These are phyloP conservation scores for Leptodactylus fuscus DNA, from an alignment of 2,113 vertebrate species.

Conservation along the genomic window DNA sequence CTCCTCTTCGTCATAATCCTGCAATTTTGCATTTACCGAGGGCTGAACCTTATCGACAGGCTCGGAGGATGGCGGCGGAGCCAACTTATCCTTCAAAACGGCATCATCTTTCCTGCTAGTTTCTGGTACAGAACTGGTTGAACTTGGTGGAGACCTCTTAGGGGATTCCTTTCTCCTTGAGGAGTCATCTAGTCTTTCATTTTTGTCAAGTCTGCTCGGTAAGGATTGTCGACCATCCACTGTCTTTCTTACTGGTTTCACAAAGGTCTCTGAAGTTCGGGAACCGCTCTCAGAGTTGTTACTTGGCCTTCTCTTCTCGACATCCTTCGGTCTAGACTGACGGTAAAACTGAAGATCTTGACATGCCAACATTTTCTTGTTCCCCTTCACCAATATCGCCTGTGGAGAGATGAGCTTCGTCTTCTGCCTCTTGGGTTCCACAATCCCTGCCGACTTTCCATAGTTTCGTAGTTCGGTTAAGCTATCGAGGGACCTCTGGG, in stretches of 20 bases:
- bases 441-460: slow-evolving; percentile 72
- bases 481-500: slow-evolving; percentile 74
- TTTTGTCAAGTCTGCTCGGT: background rate
- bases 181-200: background rate
- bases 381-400: slow-evolving; percentile 63
- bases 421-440: slow-evolving; percentile 60
- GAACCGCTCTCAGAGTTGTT: background rate
- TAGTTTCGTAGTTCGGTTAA: slow-evolving; percentile 71
- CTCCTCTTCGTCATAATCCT: slow-evolving; percentile 58
- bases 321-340: slow-evolving; percentile 61
- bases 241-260: background rate
- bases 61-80: no score
- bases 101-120: background rate
- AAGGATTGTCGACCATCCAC: background rate
- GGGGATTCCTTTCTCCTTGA: background rate
- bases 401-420: slow-evolving; percentile 69
- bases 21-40: slow-evolving; percentile 10
- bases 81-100: background rate
- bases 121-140: background rate
- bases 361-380: slow-evolving; percentile 72
- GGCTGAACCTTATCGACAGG: background rate
- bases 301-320: background rate
- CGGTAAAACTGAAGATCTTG: slow-evolving; percentile 74
- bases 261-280: background rate
- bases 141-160: background rate